These are phyloP conservation scores for Apamea sordens DNA, from an alignment of 2,888 invertebrate genomes.

Conservation along the genomic window DNA sequence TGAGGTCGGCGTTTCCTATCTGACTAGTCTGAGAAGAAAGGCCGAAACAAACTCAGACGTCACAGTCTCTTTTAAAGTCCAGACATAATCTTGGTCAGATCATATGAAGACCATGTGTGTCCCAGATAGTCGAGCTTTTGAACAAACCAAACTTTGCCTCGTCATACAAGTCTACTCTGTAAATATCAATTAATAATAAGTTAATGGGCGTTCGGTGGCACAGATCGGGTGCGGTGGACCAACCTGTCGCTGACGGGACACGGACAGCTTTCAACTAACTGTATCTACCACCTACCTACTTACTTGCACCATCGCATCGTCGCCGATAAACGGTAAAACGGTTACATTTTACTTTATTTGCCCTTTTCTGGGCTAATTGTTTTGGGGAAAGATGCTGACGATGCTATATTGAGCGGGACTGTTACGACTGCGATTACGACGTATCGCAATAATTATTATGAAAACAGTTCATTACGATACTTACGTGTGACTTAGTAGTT, in stretches of 20 bases:
- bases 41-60: too few species aligned
- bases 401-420: not conserved
- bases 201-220: conserved; percentile 57
- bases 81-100: too few species aligned
- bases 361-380: conserved; percentile 69
- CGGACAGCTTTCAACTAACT: conserved; percentile 78
- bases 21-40: too few species aligned
- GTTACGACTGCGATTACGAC: not conserved
- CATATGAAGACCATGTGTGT: too few species aligned
- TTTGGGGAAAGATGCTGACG: not conserved
- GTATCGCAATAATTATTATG: not conserved
- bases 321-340: conserved; percentile 72
- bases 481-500: too few species aligned
- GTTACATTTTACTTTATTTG: conserved; percentile 69
- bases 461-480: not conserved
- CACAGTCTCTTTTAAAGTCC: too few species aligned
- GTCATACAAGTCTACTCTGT: conserved; percentile 4
- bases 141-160: conserved; percentile 11
- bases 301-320: conserved; percentile 66
- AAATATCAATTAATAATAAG: conserved; percentile 53
- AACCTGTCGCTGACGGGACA: conserved; percentile 72
- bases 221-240: conserved; percentile 60
- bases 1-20: too few species aligned
- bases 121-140: conserved; percentile 14
- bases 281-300: conserved; percentile 73